Evolutionary conservation across 1,140 invertebrate species (phyloP).

Genomic region (Mycetomoellerius zeteki): DNA sequence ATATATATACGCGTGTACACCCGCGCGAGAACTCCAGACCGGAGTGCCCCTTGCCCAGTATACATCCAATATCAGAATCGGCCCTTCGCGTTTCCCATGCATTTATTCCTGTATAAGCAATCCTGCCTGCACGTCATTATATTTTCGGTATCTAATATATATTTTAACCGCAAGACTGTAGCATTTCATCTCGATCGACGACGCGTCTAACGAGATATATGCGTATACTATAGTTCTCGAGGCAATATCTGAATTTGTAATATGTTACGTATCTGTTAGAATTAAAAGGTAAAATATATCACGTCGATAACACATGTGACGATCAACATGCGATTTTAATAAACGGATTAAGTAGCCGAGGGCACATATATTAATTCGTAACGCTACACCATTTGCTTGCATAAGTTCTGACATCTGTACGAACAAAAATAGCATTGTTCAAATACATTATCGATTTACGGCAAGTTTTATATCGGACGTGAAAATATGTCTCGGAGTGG

Average conservation of each 20-base stretch:
- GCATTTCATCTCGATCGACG: background rate
- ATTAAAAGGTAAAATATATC: slow-evolving; percentile 33
- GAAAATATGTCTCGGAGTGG: slow-evolving; percentile 56
- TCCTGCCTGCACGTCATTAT: slow-evolving; percentile 76
- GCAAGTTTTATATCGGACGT: slow-evolving; percentile 56
- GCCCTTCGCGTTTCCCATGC: slow-evolving; percentile 78
- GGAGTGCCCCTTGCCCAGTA: slow-evolving; percentile 75
- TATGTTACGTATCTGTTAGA: slow-evolving; percentile 16
- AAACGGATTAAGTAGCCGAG: slow-evolving; percentile 41
- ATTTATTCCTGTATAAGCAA: slow-evolving; percentile 85
- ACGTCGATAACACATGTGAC: slow-evolving; percentile 36
- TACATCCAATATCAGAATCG: slow-evolving; percentile 77
- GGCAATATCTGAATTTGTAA: slow-evolving; percentile 30
- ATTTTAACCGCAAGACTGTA: slow-evolving; percentile 76
- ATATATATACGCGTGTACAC: slow-evolving; percentile 58
- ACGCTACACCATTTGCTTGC: slow-evolving; percentile 14
- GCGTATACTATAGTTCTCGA: background rate
- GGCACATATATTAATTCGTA: slow-evolving; percentile 38
- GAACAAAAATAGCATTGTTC: slow-evolving; percentile 42
- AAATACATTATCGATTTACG: slow-evolving; percentile 55
- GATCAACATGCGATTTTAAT: slow-evolving; percentile 51
- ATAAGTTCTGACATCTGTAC: slow-evolving; percentile 29
- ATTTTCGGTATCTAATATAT: slow-evolving; percentile 78
- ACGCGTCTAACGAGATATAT: slow-evolving; percentile 1
- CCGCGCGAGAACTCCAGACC: slow-evolving; percentile 58